Evolutionary conservation across 2,113 vertebrate species (phyloP), one percentile per base, ranked within the genome.

Genomic region (Oncorhynchus nerka): DNA sequence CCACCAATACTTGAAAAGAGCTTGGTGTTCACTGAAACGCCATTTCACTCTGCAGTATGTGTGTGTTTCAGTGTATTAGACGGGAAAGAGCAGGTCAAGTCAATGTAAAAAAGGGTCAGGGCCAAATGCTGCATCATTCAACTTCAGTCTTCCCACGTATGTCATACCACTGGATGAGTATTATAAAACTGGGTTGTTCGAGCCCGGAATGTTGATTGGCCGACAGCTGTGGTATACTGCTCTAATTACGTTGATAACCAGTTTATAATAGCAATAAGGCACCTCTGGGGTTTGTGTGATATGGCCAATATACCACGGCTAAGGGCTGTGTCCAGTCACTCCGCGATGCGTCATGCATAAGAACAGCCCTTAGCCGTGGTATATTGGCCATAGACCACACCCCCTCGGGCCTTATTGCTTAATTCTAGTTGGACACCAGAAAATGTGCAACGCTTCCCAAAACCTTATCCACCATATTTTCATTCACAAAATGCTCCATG

Each of bases 121-220:
- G 49, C 75, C 12, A 26, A 75, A 55, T 30, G 79, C 77, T 71
- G 71, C 75, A 45, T 71, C 66, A 30, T 67, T 76, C 59, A 49
- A 28, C 49, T 19, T 34, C 28, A 2, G 16, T 73, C 71, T 30
- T 65, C 20, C 15, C 79, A 74, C 2, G 55, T 59, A 67, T 22
- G 39, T 22, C 64, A 2, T 65, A 32, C 19, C 3, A 55, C 0
- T 61, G 59, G 62, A 75, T 16, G 39, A 8, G 34, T 8, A 34
- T 34, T 34, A 34, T 34, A 34, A 34, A 34, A 34, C 34, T 34
- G 34, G 34, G 34, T 34, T 1, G 6, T 34, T 34, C 34, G 6
- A 34, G 34, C 6, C 34, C 34, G 7, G 34, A 34, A 7, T 34
- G 34, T 34, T 34, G 34, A 34, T 8, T 34, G 34, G 34, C 34